These are phyloP conservation scores for Palythoa caribaeorum DNA, from an alignment of 92 coral and sea anemone genomes.

Conservation along the genomic window DNA sequence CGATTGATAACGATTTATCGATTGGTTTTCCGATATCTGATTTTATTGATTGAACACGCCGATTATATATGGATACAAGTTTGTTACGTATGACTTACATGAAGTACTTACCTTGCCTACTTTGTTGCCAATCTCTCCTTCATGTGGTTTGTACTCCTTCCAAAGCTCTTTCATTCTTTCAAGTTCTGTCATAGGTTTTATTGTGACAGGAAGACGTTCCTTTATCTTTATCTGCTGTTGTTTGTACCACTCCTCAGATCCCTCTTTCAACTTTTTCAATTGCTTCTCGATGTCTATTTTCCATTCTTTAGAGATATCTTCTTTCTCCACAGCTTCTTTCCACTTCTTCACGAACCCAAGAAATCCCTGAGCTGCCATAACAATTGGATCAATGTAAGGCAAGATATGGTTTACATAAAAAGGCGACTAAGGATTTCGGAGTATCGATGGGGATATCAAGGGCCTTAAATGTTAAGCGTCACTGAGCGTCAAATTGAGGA, in stretches of 20 bases:
- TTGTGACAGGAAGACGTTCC: not conserved
- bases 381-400: not conserved
- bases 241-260: not conserved
- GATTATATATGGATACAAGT: not conserved
- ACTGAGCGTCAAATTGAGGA: too few relatives aligned
- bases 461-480: too few relatives aligned
- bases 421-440: not conserved
- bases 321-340: not conserved
- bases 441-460: too few relatives aligned
- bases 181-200: not conserved
- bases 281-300: not conserved
- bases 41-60: not conserved
- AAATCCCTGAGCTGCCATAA: constrained; percentile 37
- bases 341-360: not conserved
- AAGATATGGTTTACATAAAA: not conserved
- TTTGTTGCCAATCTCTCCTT: constrained; percentile 9
- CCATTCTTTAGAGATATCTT: not conserved
- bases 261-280: constrained; percentile 12
- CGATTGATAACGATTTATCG: too few relatives aligned
- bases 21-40: too few relatives aligned
- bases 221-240: not conserved
- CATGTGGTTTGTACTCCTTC: constrained; percentile 19
- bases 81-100: not conserved
- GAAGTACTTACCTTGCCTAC: not conserved
- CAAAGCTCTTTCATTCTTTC: constrained; percentile 15